Base-by-base conservation (phyloP, 2,797 vertebrate genomes). In the Malurus leucopterus region DNA sequence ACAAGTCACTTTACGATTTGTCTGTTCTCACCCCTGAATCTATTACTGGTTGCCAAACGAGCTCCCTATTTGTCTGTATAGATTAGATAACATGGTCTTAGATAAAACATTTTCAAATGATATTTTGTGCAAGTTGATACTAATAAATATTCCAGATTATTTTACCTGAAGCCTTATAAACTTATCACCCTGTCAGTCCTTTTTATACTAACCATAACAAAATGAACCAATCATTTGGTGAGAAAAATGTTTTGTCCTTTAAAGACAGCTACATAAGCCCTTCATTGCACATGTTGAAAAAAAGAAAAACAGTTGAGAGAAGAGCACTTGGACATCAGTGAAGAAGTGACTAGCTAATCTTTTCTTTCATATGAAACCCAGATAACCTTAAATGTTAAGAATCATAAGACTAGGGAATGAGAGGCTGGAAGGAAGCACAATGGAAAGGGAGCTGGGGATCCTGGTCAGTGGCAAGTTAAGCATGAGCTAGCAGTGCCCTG, bases 381-480 rank as follows among this genome's bases (percentile, higher is more conserved):
- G 30, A 46, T n/a, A 76, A 46, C 13, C 32, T 67, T 47, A 73
- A 73, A 43, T 53, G 9, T 4, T 61, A 14, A 2, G 3, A 80
- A 55, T 79, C 23, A 34, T 17, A 5, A 65, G 34, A 65, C 13
- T n/a, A 6, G 18, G 12, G 15, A 72, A 46, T 40, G 21, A 58
- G 32, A 51, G 1, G 10, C 13, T 38, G 12, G 8, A 59, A 8
- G 59, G 2, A 19, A 46, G 18, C 11, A 23, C 68, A 8, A 3
- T 53, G 32, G 32, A 65, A 65, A 58, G 9, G 16, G 20, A 46
- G 0, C 21, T 59, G 14, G 4, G 13, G 1, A 0, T 5, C 20
- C 32, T 38, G 24, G 5, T 19, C 0, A 0, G 1, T 13, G 32
- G 26, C 4, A 72, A 30, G 21, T 5, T 46, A 32, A 1, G 6